These are phyloP conservation scores for Xestoiulus laeticollis DNA, from an alignment of 2,888 invertebrate genomes.

Conservation along the genomic window DNA sequence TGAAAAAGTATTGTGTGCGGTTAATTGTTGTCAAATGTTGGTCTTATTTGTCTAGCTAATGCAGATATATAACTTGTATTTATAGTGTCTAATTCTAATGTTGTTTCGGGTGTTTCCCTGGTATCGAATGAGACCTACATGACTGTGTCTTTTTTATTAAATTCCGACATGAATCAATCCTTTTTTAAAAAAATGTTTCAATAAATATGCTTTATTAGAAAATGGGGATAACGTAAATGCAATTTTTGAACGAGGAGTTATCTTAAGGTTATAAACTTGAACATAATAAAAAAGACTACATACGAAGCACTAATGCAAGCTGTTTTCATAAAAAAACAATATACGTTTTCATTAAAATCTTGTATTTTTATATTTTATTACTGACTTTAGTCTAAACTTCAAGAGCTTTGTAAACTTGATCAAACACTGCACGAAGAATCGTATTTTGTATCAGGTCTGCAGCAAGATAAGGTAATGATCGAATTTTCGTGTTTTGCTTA, in stretches of 20 bases:
- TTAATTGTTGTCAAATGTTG: constrained; percentile 21
- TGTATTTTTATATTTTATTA: not conserved
- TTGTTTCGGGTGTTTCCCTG: too few species aligned
- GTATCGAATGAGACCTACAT: too few species aligned
- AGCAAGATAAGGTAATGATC: constrained; percentile 73
- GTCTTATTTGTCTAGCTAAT: not conserved
- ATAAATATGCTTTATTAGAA: too few species aligned
- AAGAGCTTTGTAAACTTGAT: constrained; percentile 78
- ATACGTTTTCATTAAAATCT: not conserved
- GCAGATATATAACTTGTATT: too few species aligned
- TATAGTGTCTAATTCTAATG: too few species aligned
- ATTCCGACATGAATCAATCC: too few species aligned
- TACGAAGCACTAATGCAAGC: not conserved
- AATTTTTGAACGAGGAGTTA: too few species aligned
- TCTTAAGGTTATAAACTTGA: too few species aligned
- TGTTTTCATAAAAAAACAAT: constrained; percentile 46
- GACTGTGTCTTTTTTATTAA: too few species aligned
- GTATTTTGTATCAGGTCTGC: constrained; percentile 75
- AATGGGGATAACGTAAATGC: too few species aligned
- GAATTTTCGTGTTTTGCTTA: not conserved
- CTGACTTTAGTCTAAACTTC: constrained; percentile 75
- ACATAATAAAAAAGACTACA: not conserved
- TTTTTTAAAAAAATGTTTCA: too few species aligned
- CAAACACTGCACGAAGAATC: constrained; percentile 79
- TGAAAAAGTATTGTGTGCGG: not conserved